A percentile compares a stretch with the other conserved stretches of the same genome.
Conservation (phyloP, 2,888 invertebrate species). For the Archips xylosteana region DNA sequence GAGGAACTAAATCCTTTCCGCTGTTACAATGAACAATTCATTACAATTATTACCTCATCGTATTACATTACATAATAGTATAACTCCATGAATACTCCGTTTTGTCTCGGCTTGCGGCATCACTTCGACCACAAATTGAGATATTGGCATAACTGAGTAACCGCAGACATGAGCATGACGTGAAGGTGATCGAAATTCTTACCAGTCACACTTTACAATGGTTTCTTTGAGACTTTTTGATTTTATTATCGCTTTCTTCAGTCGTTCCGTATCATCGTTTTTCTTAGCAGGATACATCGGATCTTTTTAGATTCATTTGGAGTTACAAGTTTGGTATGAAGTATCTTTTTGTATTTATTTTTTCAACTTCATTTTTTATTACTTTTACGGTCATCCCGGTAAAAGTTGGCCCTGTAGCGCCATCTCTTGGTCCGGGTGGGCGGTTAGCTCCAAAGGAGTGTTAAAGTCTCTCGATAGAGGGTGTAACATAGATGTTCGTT, state of each 20-base stretch:
- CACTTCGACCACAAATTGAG: constrained; percentile 59
- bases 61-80: constrained; percentile 4
- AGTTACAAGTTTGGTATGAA: no score
- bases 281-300: background rate
- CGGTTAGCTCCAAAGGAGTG: no score
- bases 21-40: background rate
- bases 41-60: background rate
- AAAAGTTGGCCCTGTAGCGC: no score
- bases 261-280: background rate
- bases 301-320: background rate
- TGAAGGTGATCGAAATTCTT: constrained; percentile 15
- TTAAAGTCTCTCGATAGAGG: no score
- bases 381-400: no score
- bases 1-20: background rate
- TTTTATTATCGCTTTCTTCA: background rate
- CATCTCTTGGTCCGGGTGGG: no score
- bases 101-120: constrained; percentile 46
- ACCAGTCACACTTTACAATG: background rate
- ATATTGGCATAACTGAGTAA: constrained; percentile 52
- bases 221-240: background rate
- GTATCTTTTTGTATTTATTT: no score
- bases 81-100: constrained; percentile 40
- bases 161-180: constrained; percentile 39
- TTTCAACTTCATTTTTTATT: no score
- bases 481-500: no score